Percentiles rank a stretch among this genome's conserved stretches.
Evolutionary conservation across 2,797 vertebrate species (phyloP).

Genomic region (Avahi laniger): DNA sequence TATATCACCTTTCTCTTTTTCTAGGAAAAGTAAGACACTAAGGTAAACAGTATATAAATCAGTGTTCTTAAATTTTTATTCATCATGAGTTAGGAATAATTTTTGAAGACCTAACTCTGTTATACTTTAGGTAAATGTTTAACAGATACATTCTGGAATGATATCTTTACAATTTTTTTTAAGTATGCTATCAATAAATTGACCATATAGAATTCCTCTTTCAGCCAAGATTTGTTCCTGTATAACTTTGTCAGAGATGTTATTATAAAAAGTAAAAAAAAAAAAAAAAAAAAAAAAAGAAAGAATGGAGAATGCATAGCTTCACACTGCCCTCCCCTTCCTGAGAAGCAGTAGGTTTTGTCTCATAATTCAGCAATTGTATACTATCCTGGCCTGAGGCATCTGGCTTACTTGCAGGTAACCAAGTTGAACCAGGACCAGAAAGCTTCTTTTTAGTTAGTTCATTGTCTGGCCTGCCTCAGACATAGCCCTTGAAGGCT

Average conservation of each 20-base stretch:
- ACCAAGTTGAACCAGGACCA: background rate
- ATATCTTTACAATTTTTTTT: background rate
- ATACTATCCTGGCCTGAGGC: background rate
- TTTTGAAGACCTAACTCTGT: slow-evolving; percentile 31
- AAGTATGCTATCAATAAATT: background rate
- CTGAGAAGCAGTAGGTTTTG: background rate
- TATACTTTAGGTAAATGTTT: slow-evolving; percentile 25
- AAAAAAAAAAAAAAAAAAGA: background rate
- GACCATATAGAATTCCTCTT: background rate
- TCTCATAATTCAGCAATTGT: background rate
- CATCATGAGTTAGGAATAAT: background rate
- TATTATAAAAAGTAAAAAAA: background rate
- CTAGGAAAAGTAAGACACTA: slow-evolving; percentile 12
- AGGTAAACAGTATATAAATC: background rate
- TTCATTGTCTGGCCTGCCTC: background rate
- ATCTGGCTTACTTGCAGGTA: background rate
- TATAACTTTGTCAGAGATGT: background rate
- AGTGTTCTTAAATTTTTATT: slow-evolving; percentile 25
- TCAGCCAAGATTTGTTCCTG: slow-evolving; percentile 20
- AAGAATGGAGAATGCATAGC: background rate
- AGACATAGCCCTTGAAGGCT: background rate
- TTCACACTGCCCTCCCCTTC: background rate
- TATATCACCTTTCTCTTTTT: slow-evolving; percentile 1
- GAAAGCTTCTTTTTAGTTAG: background rate
- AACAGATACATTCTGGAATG: slow-evolving; percentile 22